Conservation (phyloP, 2,113 vertebrate genomes). For the Chiloscyllium plagiosum region DNA sequence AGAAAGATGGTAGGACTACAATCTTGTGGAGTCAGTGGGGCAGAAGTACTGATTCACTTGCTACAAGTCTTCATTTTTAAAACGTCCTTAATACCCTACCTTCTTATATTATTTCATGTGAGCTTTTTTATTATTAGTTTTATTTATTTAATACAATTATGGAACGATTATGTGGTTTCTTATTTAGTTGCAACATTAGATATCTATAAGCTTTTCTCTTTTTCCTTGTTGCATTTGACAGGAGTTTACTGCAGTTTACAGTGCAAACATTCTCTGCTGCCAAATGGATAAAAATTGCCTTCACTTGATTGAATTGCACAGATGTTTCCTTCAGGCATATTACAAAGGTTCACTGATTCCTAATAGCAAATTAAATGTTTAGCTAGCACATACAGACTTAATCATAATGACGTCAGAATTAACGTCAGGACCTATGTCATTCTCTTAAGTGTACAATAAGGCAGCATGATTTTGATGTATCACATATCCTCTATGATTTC, state of each 20-base stretch:
- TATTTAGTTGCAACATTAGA: background rate
- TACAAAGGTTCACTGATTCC: constrained; percentile 28
- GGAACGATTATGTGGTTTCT: background rate
- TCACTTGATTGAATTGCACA: constrained; percentile 5
- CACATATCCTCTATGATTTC: constrained; percentile 5
- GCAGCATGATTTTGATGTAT: background rate
- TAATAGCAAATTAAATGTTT: constrained; percentile 24
- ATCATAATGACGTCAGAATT: constrained; percentile 28
- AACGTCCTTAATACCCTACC: background rate
- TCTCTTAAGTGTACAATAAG: background rate
- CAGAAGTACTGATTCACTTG: background rate
- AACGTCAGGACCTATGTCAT: constrained; percentile 2
- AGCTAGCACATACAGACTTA: background rate
- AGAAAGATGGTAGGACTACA: background rate
- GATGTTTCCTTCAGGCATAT: constrained; percentile 26
- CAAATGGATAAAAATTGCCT: background rate
- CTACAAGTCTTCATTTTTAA: background rate
- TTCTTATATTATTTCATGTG: background rate
- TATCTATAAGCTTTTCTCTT: background rate
- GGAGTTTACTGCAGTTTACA: constrained; percentile 16
- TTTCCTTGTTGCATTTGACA: background rate
- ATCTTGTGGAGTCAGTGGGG: background rate
- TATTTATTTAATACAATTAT: background rate
- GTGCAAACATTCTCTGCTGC: constrained; percentile 29
- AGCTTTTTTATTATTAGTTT: background rate